Evolutionary conservation across 2,113 vertebrate genomes (phyloP).

Genomic region (Redunca redunca): DNA sequence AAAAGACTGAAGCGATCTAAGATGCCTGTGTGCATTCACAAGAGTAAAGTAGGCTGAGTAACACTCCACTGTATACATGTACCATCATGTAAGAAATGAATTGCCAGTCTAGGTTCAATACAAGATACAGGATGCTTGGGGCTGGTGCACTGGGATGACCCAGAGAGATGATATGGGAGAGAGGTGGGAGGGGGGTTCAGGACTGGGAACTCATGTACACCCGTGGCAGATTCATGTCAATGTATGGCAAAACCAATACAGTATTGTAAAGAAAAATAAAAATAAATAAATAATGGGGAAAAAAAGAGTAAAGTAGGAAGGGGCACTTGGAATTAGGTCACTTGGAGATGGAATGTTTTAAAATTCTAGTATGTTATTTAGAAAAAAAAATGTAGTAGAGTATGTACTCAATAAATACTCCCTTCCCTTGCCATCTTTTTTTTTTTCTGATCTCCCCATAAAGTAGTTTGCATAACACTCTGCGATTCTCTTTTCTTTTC

Average conservation of each 20-base stretch:
- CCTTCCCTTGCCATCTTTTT: background rate
- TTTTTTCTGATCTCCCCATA: background rate
- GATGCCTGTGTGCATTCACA: background rate
- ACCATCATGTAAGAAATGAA: no score
- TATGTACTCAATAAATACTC: background rate
- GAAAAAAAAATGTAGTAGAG: background rate
- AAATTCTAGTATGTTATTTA: background rate
- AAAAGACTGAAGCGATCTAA: background rate
- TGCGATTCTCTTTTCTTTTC: background rate
- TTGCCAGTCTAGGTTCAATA: no score
- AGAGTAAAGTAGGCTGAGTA: background rate
- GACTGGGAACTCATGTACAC: no score
- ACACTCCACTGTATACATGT: no score
- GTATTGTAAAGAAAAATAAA: no score
- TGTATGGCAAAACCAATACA: no score
- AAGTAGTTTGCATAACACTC: background rate
- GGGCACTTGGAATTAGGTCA: background rate
- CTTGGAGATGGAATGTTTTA: background rate
- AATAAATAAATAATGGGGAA: no score
- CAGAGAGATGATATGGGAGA: no score
- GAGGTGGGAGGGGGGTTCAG: no score
- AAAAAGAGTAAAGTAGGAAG: background rate
- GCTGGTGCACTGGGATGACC: no score
- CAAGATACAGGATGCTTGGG: no score
- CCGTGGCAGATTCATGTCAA: no score